Evolutionary conservation across 2,888 invertebrate species (phyloP).

Genomic region (Yponomeuta malinellus): DNA sequence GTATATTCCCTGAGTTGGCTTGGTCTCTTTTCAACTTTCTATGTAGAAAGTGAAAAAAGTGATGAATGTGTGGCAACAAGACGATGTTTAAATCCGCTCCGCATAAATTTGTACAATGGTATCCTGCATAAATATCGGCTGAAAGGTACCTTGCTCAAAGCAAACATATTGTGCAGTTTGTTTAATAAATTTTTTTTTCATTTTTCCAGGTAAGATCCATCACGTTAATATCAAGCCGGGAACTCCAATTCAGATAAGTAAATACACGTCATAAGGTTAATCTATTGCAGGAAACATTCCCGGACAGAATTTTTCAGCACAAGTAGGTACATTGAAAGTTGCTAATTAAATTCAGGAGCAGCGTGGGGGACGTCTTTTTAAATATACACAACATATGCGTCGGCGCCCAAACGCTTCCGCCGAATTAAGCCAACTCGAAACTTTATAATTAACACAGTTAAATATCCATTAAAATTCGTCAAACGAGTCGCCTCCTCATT

Average conservation of each 20-base stretch:
- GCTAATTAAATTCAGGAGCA: conserved; percentile 18
- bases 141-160: neutral
- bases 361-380: conserved; percentile 35
- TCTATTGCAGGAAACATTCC: neutral
- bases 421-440: conserved; percentile 28
- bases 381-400: conserved; percentile 33
- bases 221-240: neutral
- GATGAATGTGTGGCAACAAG: too few relatives aligned
- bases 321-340: conserved; percentile 22
- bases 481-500: conserved; percentile 66
- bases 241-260: neutral
- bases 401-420: conserved; percentile 25
- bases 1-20: too few relatives aligned
- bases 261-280: conserved; percentile 1
- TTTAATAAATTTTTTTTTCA: conserved; percentile 15
- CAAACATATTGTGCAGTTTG: conserved; percentile 1
- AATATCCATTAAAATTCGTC: conserved; percentile 69
- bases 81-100: too few relatives aligned
- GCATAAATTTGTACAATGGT: too few relatives aligned
- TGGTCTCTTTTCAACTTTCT: too few relatives aligned
- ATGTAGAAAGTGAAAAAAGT: too few relatives aligned
- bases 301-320: conserved; percentile 6
- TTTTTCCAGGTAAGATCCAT: conserved; percentile 21
- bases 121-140: too few relatives aligned
- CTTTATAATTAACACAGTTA: conserved; percentile 66